These are phyloP conservation scores for Tenthredo livida DNA, from an alignment of 2,888 invertebrate species.

Conservation along the genomic window DNA sequence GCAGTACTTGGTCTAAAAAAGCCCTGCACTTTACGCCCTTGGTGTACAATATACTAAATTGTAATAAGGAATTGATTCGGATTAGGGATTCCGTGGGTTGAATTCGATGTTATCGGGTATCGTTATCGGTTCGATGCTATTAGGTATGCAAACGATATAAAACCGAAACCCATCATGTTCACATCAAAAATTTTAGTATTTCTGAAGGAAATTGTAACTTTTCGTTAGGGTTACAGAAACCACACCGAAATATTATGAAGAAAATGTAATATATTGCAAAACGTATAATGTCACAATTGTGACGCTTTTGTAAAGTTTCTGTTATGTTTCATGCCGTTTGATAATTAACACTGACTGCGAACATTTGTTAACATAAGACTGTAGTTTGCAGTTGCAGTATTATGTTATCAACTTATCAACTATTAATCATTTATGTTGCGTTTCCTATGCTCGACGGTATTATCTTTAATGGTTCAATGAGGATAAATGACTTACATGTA, in stretches of 20 bases:
- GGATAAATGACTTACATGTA: neutral
- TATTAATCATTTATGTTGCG: neutral
- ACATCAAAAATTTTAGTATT: too few relatives aligned
- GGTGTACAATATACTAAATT: too few relatives aligned
- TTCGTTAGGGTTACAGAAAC: neutral
- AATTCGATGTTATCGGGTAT: neutral
- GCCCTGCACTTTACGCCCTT: too few relatives aligned
- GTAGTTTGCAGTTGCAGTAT: neutral
- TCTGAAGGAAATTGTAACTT: too few relatives aligned
- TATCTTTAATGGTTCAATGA: neutral
- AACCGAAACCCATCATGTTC: too few relatives aligned
- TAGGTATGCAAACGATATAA: too few relatives aligned
- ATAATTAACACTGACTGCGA: neutral
- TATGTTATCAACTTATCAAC: slow-evolving; percentile 16
- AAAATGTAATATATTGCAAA: neutral
- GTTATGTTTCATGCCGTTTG: neutral
- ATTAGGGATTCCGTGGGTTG: neutral
- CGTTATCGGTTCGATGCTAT: too few relatives aligned
- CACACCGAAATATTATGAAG: neutral
- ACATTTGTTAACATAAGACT: neutral
- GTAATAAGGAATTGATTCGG: neutral
- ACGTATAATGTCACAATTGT: neutral
- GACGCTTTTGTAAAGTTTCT: neutral
- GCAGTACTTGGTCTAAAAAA: too few relatives aligned
- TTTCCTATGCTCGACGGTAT: neutral